Conservation (phyloP, 2,113 vertebrate genomes). For the Melanerpes formicivorus region DNA sequence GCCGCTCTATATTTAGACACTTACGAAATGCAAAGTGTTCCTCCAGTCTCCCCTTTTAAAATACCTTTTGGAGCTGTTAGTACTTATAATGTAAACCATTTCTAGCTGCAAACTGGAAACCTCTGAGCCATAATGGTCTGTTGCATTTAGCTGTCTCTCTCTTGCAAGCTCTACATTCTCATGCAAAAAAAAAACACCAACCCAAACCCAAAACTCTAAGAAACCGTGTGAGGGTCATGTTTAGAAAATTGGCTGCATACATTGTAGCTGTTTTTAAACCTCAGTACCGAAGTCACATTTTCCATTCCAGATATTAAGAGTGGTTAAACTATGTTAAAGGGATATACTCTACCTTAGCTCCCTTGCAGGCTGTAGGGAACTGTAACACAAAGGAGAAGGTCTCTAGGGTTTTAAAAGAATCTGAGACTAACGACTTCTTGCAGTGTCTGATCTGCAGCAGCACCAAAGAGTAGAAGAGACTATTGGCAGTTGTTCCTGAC, state of each 20-base stretch:
- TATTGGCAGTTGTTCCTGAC: neutral
- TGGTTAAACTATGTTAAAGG: slow-evolving; percentile 34
- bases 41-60: neutral
- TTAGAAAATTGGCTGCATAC: slow-evolving; percentile 38
- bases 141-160: neutral
- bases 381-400: slow-evolving; percentile 44
- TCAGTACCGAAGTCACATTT: slow-evolving; percentile 59
- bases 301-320: slow-evolving; percentile 28
- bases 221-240: neutral
- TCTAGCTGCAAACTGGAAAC: slow-evolving; percentile 29
- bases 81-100: slow-evolving; percentile 15
- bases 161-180: neutral
- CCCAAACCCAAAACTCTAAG: neutral
- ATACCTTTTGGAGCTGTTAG: slow-evolving; percentile 33
- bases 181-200: neutral
- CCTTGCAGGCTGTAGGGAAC: neutral
- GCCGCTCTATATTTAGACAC: slow-evolving; percentile 7
- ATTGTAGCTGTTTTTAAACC: neutral
- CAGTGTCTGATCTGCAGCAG: neutral
- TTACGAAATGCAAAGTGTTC: neutral
- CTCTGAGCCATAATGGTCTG: slow-evolving; percentile 7
- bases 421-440: neutral
- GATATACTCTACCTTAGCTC: neutral
- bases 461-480: neutral
- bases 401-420: neutral